phyloP scores from a whole-genome alignment of 1,140 invertebrate genomes.

The Coenobita brevimanus region DNA sequence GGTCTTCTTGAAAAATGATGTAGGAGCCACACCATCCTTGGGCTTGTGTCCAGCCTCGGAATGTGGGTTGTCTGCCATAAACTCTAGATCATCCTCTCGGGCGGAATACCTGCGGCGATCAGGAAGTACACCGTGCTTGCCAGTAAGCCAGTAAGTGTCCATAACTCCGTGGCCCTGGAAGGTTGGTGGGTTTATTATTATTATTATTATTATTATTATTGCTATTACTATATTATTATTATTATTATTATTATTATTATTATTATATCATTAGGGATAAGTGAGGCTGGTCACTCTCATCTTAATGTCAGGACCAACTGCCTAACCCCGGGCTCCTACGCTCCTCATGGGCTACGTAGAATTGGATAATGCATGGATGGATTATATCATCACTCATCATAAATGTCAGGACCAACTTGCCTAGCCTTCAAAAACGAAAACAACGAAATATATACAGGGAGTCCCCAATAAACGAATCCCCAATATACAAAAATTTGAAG shows the following conservation, averaged over 20 bases:
- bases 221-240: too few species aligned
- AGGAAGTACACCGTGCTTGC: conserved; percentile 79
- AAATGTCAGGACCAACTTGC: too few species aligned
- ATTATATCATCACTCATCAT: too few species aligned
- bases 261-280: too few species aligned
- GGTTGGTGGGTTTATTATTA: background rate
- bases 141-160: conserved; percentile 73
- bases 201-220: background rate
- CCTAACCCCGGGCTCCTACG: too few species aligned
- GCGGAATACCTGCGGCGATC: conserved; percentile 45
- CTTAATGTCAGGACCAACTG: too few species aligned
- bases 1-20: conserved; percentile 42
- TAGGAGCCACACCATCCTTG: conserved; percentile 1
- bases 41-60: background rate
- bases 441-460: background rate
- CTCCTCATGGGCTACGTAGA: too few species aligned
- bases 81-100: conserved; percentile 44
- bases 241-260: too few species aligned
- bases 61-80: conserved; percentile 55
- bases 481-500: too few species aligned
- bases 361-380: too few species aligned
- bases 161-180: conserved; percentile 72
- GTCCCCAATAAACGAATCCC: background rate
- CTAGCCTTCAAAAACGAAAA: too few species aligned
- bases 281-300: too few species aligned